phyloP scores from a whole-genome alignment of 2,888 invertebrate genomes.

The Lasioglossum calceatum region DNA sequence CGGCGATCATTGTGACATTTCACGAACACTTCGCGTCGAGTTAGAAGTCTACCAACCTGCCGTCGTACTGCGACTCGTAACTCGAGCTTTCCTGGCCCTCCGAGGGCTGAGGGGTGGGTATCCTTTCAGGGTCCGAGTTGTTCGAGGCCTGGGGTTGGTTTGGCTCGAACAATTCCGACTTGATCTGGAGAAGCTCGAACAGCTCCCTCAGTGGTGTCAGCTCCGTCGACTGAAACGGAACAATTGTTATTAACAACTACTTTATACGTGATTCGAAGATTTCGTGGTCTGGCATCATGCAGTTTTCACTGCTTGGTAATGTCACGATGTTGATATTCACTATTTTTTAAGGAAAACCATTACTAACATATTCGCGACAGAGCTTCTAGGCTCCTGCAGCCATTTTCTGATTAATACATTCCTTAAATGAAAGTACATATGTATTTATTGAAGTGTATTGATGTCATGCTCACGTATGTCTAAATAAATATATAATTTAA shows the following conservation, averaged over 20 bases:
- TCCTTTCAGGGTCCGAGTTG: constrained; percentile 81
- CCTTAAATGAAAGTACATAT: too few species aligned
- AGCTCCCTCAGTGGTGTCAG: constrained; percentile 93
- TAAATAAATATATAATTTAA: too few species aligned
- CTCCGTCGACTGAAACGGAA: constrained; percentile 89
- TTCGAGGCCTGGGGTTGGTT: constrained; percentile 81
- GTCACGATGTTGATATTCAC: not conserved
- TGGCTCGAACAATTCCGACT: constrained; percentile 88
- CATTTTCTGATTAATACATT: too few species aligned
- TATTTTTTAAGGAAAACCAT: not conserved
- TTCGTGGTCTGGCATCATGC: too few species aligned
- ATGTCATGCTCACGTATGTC: too few species aligned
- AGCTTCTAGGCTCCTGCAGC: not conserved
- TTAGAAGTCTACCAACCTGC: constrained; percentile 74
- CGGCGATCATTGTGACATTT: constrained; percentile 44
- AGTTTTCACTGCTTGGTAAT: not conserved
- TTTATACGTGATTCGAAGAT: too few species aligned
- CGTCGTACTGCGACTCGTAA: constrained; percentile 83
- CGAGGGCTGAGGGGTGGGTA: constrained; percentile 82
- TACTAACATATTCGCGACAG: not conserved
- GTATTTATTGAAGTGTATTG: too few species aligned
- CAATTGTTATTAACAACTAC: not conserved
- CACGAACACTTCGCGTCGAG: constrained; percentile 20
- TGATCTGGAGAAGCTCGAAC: constrained; percentile 93
- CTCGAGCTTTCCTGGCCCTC: constrained; percentile 83